A percentile compares a stretch with the other conserved stretches of the same genome.
Conservation (phyloP, 2,113 vertebrate genomes). For the Girardinichthys multiradiatus region DNA sequence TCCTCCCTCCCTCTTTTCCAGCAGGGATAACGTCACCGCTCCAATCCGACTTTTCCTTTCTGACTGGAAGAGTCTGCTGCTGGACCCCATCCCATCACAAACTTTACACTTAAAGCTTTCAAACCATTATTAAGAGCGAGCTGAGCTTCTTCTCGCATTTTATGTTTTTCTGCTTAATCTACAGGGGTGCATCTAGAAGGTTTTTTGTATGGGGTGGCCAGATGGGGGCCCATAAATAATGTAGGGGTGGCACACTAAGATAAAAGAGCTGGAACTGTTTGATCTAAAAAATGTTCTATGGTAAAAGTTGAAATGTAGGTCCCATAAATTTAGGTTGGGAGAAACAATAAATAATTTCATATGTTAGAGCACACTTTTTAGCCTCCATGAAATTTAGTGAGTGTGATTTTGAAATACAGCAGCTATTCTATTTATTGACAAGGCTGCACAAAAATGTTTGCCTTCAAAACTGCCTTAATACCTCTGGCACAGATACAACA, state of each 20-base stretch:
- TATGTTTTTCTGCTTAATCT: not conserved
- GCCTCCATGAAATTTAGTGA: too few relatives aligned
- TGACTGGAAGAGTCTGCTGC: conserved; percentile 44
- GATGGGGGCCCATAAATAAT: not conserved
- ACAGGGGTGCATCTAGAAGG: not conserved
- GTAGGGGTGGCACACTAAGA: not conserved
- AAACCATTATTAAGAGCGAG: not conserved
- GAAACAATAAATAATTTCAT: too few relatives aligned
- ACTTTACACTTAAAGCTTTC: not conserved
- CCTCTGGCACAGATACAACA: too few relatives aligned
- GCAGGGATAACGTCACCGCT: conserved; percentile 78
- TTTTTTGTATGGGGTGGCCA: not conserved
- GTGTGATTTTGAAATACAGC: not conserved
- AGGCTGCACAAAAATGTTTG: too few relatives aligned
- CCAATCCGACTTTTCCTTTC: conserved; percentile 79
- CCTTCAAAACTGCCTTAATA: too few relatives aligned
- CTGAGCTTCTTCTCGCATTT: not conserved
- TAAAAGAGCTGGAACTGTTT: too few relatives aligned
- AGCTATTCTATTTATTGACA: not conserved
- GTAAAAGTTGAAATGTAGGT: too few relatives aligned
- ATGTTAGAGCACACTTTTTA: too few relatives aligned
- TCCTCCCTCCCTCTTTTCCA: conserved; percentile 21
- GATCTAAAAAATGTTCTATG: too few relatives aligned
- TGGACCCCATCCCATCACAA: conserved; percentile 29
- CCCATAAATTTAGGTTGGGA: too few relatives aligned